Percentiles rank a stretch among this genome's conserved stretches.
These are phyloP conservation scores for Sminthurides bifidus DNA, from an alignment of 1,140 invertebrate genomes.

Conservation along the genomic window DNA sequence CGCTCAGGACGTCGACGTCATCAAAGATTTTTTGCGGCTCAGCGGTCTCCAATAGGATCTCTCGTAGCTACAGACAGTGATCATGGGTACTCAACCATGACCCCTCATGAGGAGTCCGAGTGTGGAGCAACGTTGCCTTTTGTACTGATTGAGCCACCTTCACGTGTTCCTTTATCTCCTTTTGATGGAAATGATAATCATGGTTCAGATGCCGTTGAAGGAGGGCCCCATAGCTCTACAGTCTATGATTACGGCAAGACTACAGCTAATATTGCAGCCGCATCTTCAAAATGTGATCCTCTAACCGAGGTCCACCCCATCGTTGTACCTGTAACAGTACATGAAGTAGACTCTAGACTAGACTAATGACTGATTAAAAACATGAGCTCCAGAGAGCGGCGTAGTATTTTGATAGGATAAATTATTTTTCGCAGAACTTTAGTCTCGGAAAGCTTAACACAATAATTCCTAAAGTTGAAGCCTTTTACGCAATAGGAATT, in stretches of 20 bases:
- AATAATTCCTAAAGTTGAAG: too few species aligned
- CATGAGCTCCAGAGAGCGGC: too few species aligned
- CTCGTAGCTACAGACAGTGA: conserved; percentile 61
- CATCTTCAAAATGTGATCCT: background rate
- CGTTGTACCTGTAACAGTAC: too few species aligned
- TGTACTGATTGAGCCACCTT: conserved; percentile 6
- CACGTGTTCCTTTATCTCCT: background rate
- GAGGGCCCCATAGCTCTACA: background rate
- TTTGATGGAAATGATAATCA: too few species aligned
- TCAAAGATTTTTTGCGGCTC: conserved; percentile 6
- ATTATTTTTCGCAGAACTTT: too few species aligned
- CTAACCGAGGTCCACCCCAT: background rate
- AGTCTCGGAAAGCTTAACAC: too few species aligned
- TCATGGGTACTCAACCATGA: conserved; percentile 91
- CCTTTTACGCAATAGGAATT: too few species aligned
- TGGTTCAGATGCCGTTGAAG: background rate
- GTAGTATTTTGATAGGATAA: too few species aligned
- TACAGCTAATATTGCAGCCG: background rate
- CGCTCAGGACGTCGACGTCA: conserved; percentile 1
- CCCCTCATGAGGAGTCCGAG: conserved; percentile 63
- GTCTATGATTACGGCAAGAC: background rate
- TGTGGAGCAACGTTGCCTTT: conserved; percentile 11
- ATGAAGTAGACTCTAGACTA: too few species aligned
- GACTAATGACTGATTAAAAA: too few species aligned
- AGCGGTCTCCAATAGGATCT: conserved; percentile 19